Base-by-base conservation (phyloP, 23 tunicate species). In the Clavelina lepadiformis region DNA sequence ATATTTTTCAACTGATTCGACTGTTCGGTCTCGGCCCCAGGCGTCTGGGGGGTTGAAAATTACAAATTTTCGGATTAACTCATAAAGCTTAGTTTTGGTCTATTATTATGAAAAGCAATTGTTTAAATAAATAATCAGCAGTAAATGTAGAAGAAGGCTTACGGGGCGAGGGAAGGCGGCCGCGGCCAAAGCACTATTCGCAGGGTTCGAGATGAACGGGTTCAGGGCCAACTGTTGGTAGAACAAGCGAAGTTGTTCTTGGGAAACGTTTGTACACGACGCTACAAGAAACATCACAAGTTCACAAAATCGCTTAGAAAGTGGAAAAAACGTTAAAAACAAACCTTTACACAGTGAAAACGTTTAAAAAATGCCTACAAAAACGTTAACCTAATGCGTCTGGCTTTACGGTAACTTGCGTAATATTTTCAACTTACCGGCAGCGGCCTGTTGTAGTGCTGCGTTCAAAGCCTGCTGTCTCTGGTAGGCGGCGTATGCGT, bases 181-280 rank as follows among this genome's bases (percentile, higher is more conserved):
- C 59, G 24, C 22, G 25, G 22, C 18, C 6, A 25, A n/a, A n/a
- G n/a, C n/a, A n/a, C n/a, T n/a, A 53, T 53, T 33, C 7, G 80
- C 76, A 3, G 65, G 23, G 22, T 70, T 61, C 26, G 67, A 34
- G n/a, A 87, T 30, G 41, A 87, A 74, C 0, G 96, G 78, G 53
- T 80, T 79, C 77, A 79, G 51, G 41, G 83, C 76, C 2, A 87
- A 55, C 41, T 87, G 96, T 60, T 87, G 96, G 58, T 87, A 87
- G 31, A 87, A 67, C 20, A 87, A 61, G 2, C 96, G 81, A 21
- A 87, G 78, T 35, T 87, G 86, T 8, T 87, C 87, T 33, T 79
- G 96, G 31, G 84, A 59, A 15, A 33, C 38, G 7, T 24, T 61
- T 26, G 70, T 24, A 11, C 56, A 49, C 44, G 70, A 68, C 19